These are phyloP conservation scores for Oreochromis niloticus DNA, from an alignment of 2,113 vertebrate species.

Conservation along the genomic window DNA sequence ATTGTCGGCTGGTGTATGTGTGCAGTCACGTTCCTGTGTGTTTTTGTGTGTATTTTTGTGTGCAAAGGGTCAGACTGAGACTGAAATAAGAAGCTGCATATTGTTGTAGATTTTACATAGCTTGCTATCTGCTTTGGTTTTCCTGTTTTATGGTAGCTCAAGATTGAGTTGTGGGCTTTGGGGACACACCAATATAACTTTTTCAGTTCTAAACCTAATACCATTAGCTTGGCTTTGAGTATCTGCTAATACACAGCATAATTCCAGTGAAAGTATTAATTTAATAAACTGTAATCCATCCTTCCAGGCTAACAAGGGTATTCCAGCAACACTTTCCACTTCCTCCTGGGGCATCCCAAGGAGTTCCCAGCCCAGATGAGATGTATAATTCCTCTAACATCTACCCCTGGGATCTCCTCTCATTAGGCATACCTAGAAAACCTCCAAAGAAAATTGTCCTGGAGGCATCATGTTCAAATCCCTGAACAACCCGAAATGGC, in stretches of 20 bases:
- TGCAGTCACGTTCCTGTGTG: slow-evolving; percentile 11
- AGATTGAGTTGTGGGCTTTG: not conserved
- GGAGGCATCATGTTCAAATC: not conserved
- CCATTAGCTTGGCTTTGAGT: not conserved
- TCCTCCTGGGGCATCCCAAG: not conserved
- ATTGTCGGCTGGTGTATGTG: slow-evolving; percentile 34
- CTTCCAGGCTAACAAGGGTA: not conserved
- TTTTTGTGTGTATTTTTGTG: not conserved
- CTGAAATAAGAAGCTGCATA: not conserved
- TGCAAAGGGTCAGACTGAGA: not conserved
- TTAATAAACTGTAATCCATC: not conserved
- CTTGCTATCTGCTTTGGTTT: not conserved
- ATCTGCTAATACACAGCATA: not conserved
- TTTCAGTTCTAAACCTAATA: not conserved
- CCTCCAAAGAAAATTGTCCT: not conserved
- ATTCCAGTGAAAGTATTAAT: not conserved
- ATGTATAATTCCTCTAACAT: not conserved
- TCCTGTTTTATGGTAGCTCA: not conserved
- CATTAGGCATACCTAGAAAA: not conserved
- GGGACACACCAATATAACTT: not conserved
- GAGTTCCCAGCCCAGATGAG: not conserved
- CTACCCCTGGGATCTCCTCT: not conserved
- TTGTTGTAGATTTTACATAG: not conserved
- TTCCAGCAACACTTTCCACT: not conserved
- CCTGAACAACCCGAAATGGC: not conserved